These are phyloP conservation scores for Metridium senile DNA, from an alignment of 92 coral and sea anemone genomes.

Conservation along the genomic window DNA sequence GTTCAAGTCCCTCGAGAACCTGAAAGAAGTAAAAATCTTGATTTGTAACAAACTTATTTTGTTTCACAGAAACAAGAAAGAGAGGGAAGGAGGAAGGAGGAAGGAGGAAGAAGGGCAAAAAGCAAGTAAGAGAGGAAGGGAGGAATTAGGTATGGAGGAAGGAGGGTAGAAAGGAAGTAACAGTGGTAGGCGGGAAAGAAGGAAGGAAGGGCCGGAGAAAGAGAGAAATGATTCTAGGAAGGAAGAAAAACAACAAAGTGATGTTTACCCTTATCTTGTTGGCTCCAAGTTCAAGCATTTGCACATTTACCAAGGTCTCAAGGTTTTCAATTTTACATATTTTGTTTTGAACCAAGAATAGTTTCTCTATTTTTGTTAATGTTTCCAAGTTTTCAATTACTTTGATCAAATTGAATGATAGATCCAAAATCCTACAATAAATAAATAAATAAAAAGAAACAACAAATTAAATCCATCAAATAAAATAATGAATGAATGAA, in stretches of 20 bases:
- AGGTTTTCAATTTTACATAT: slow-evolving; percentile 78
- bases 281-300: slow-evolving; percentile 97
- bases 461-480: no score
- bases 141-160: neutral
- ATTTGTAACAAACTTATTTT: no score
- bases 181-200: neutral
- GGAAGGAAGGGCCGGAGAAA: neutral
- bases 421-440: slow-evolving; percentile 76
- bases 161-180: neutral
- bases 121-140: neutral
- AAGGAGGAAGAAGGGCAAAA: neutral
- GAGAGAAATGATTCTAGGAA: neutral
- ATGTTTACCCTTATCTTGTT: slow-evolving; percentile 93
- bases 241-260: no score
- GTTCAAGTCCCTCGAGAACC: slow-evolving; percentile 86
- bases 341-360: slow-evolving; percentile 88
- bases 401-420: slow-evolving; percentile 88
- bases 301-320: slow-evolving; percentile 64
- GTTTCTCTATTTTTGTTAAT: slow-evolving; percentile 70
- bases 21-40: slow-evolving; percentile 3
- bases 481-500: no score
- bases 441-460: neutral
- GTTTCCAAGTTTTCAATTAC: slow-evolving; percentile 69
- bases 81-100: neutral
- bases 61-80: neutral